Base-by-base conservation (phyloP, 2,888 invertebrate genomes). In the Trachelus iudaicus region DNA sequence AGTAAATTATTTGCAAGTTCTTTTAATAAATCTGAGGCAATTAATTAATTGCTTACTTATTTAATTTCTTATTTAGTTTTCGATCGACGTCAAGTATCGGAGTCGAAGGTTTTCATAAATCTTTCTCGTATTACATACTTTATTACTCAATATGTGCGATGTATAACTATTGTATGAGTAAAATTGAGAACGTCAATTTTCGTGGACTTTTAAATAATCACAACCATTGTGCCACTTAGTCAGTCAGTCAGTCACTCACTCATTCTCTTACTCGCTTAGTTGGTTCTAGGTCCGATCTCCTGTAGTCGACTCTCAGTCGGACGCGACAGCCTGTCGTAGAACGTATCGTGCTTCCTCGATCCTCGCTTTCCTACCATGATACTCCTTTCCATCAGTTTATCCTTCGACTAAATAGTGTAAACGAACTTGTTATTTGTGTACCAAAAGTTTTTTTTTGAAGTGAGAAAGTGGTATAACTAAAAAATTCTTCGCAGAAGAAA, bases 201-300 rank as follows among this genome's bases (percentile, higher is more conserved):
- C 56, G 56, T 23, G 9, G 56, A 56, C 71, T 71, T 33, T 71
- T 71, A 71, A 71, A 33, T 71, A 71, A 71, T 33, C 31, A 33
- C 71, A 13, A 71, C 33, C 76, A 40, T n/a, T 23, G 69, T 35
- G 80, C 79, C 77, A 83, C 82, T 80, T 77, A 82, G 82, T 77
- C 75, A 81, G 78, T 34, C 78, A 79, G 76, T 81, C 77, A 75
- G 73, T 74, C 73, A 76, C 76, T 79, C 81, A 80, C 79, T 78
- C 78, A 82, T 75, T 81, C 78, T 79, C 77, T 35, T 15, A 69
- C 78, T 76, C 75, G 76, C 79, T 69, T 77, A 75, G 77, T 77
- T 77, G 77, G 77, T 77, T 76, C 75, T 69, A 71, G 31, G 71
- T 71, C 71, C 33, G 71, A 31, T 71, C 71, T 71, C 71, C 71